These are phyloP conservation scores for Notarius lentiginosus DNA, from an alignment of 2,113 vertebrate species.

Conservation along the genomic window DNA sequence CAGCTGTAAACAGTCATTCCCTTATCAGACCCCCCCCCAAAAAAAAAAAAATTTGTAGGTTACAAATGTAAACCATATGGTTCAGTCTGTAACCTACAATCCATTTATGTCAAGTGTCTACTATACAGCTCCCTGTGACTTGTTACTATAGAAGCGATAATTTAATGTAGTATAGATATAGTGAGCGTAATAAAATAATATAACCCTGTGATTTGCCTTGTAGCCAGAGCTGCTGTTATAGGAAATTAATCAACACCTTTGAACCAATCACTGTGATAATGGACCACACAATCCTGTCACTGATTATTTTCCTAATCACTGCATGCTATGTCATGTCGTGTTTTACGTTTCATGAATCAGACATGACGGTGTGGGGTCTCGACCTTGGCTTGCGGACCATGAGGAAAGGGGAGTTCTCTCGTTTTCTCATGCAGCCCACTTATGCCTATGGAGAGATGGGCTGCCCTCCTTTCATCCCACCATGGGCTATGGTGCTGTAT, in stretches of 20 bases:
- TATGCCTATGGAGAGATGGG: constrained; percentile 86
- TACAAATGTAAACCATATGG: neutral
- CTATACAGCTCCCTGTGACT: neutral
- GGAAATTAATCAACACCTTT: neutral
- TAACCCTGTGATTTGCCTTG: too few species aligned
- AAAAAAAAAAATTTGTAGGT: neutral
- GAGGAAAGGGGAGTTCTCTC: constrained; percentile 83
- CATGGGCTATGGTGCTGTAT: constrained; percentile 76
- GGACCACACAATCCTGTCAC: neutral
- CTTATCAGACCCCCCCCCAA: neutral
- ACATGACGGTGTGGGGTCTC: constrained; percentile 84
- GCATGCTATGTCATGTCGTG: neutral
- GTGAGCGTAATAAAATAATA: too few species aligned
- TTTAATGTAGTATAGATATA: too few species aligned
- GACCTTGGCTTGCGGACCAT: constrained; percentile 85
- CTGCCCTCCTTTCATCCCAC: constrained; percentile 85
- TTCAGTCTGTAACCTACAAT: too few species aligned
- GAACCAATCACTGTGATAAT: neutral
- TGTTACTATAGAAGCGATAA: too few species aligned
- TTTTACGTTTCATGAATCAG: constrained; percentile 60
- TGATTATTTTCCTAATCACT: neutral
- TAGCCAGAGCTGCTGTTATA: too few species aligned
- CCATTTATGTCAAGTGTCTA: too few species aligned
- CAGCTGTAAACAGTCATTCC: neutral
- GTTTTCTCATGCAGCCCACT: constrained; percentile 77